These are phyloP conservation scores for Ferdinandea cuprea DNA, from an alignment of 2,888 invertebrate species.

Conservation along the genomic window DNA sequence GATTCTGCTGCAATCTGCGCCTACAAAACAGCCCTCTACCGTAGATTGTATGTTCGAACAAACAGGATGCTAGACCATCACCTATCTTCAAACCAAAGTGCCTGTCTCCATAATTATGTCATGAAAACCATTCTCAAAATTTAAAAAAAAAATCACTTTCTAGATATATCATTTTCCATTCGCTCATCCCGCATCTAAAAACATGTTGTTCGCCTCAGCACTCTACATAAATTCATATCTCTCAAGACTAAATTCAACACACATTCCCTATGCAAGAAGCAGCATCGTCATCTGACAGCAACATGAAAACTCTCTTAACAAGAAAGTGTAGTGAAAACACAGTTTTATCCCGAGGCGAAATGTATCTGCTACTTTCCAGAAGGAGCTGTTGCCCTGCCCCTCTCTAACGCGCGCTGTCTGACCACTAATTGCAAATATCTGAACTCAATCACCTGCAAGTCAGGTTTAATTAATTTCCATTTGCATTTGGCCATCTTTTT, in stretches of 20 bases:
- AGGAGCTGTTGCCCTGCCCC: neutral
- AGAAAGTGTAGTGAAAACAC: conserved; percentile 40
- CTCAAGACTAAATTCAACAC: too few relatives aligned
- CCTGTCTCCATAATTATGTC: too few relatives aligned
- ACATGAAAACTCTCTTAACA: conserved; percentile 62
- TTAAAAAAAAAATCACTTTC: too few relatives aligned
- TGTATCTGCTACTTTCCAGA: conserved; percentile 37
- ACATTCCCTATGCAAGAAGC: conserved; percentile 49
- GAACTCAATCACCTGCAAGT: conserved; percentile 41
- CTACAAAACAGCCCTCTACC: too few relatives aligned
- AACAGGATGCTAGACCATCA: too few relatives aligned
- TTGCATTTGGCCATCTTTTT: neutral
- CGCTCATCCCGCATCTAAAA: neutral
- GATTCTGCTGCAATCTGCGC: too few relatives aligned
- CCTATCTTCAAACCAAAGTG: too few relatives aligned
- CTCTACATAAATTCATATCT: conserved; percentile 25
- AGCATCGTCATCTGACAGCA: conserved; percentile 47
- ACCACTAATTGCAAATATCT: conserved; percentile 48
- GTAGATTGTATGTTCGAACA: too few relatives aligned
- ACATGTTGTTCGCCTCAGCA: neutral
- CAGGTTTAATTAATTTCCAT: conserved; percentile 48
- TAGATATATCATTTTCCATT: too few relatives aligned
- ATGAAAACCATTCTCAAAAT: too few relatives aligned
- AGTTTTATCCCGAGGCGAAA: conserved; percentile 15
- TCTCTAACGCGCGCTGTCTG: conserved; percentile 17